Conservation (phyloP, 2,797 vertebrate species). For the Sylvia borin region DNA sequence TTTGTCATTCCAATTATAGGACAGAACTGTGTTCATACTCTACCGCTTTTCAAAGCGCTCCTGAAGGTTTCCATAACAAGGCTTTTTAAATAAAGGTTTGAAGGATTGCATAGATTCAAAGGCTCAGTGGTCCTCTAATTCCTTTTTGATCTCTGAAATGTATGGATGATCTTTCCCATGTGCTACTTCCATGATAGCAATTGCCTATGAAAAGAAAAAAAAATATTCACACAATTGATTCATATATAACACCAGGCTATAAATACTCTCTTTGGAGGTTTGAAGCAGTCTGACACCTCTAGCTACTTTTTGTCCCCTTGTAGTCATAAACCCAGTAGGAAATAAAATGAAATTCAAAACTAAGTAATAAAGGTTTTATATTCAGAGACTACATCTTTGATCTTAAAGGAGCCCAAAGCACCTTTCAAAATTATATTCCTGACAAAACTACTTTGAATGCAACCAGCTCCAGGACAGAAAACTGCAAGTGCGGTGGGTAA, state of each 20-base stretch:
- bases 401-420: constrained; percentile 69
- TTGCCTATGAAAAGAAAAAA: constrained; percentile 80
- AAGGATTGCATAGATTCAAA: constrained; percentile 62
- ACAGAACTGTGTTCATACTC: constrained; percentile 51
- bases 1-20: constrained; percentile 68
- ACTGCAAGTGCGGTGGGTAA: background rate
- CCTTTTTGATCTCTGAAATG: constrained; percentile 85
- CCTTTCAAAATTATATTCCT: constrained; percentile 63
- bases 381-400: constrained; percentile 67
- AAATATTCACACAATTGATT: constrained; percentile 71
- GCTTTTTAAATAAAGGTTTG: constrained; percentile 68
- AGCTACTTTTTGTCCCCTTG: constrained; percentile 74
- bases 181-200: constrained; percentile 93
- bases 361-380: constrained; percentile 71
- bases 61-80: constrained; percentile 60
- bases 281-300: constrained; percentile 71
- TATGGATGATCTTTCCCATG: constrained; percentile 93
- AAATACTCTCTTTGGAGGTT: constrained; percentile 71
- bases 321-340: constrained; percentile 71
- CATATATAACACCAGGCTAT: constrained; percentile 70
- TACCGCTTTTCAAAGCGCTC: constrained; percentile 42
- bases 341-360: constrained; percentile 70
- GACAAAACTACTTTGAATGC: constrained; percentile 60
- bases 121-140: constrained; percentile 83
- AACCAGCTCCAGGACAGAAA: constrained; percentile 43